A percentile compares a stretch with the other conserved stretches of the same genome.
Conservation (phyloP, 2,797 vertebrate genomes). For the Odontamblyopus rebecca region DNA sequence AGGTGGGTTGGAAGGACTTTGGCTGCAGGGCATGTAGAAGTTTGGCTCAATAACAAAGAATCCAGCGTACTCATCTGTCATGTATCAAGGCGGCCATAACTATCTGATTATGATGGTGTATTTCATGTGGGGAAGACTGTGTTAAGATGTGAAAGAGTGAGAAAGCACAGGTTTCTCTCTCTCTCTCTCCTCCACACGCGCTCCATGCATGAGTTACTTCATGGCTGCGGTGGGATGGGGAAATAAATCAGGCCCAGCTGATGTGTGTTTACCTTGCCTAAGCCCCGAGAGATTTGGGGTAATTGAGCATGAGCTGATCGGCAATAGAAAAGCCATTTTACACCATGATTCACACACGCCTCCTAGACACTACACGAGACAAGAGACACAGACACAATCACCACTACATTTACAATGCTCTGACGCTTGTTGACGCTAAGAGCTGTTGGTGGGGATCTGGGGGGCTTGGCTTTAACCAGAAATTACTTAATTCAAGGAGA, state of each 20-base stretch:
- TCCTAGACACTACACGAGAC: constrained; percentile 22
- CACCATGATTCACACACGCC: constrained; percentile 61
- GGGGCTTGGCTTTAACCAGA: neutral
- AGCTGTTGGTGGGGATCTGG: neutral
- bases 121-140: constrained; percentile 27
- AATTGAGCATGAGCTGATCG: constrained; percentile 82
- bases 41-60: constrained; percentile 70
- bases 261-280: constrained; percentile 77
- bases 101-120: constrained; percentile 21
- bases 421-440: constrained; percentile 36
- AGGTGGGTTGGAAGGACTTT: constrained; percentile 43
- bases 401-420: constrained; percentile 11
- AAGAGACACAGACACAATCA: constrained; percentile 21
- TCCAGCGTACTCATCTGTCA: constrained; percentile 25
- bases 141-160: constrained; percentile 26
- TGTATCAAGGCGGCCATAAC: constrained; percentile 32
- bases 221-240: constrained; percentile 75
- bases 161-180: constrained; percentile 9
- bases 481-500: neutral
- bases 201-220: constrained; percentile 59
- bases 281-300: constrained; percentile 74
- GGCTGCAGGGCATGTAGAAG: constrained; percentile 49
- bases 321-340: constrained; percentile 76
- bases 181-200: neutral
- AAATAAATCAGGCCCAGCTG: constrained; percentile 80